A percentile compares a stretch with the other conserved stretches of the same genome.
These are phyloP conservation scores for Anguilla rostrata DNA, from an alignment of 2,113 vertebrate species.

Conservation along the genomic window DNA sequence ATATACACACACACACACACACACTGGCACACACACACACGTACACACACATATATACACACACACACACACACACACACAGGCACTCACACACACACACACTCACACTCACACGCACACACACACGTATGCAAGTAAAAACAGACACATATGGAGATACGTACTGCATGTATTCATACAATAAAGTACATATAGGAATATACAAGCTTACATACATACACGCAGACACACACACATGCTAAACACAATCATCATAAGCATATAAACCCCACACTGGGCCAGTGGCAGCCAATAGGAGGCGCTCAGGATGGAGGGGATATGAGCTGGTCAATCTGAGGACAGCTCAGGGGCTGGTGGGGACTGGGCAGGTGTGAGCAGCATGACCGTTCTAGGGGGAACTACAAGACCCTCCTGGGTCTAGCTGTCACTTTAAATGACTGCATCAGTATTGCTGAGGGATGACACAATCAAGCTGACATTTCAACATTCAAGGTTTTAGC, in stretches of 20 bases:
- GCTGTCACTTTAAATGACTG: neutral
- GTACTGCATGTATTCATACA: neutral
- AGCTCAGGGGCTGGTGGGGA: neutral
- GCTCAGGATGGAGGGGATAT: neutral
- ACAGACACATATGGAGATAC: neutral
- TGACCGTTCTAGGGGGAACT: neutral
- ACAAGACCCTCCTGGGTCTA: neutral
- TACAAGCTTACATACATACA: neutral
- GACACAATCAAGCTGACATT: neutral
- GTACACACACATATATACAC: neutral
- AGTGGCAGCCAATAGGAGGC: neutral
- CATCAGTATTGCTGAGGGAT: neutral
- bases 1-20: neutral
- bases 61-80: neutral
- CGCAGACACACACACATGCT: too few species aligned
- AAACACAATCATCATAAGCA: neutral
- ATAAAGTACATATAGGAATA: neutral
- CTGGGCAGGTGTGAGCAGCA: neutral
- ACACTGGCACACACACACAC: neutral
- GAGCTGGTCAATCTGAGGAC: neutral
- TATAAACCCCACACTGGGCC: neutral
- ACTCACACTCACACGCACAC: conserved; percentile 20
- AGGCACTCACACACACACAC: neutral
- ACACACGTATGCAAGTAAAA: conserved; percentile 15
- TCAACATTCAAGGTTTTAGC: neutral